Percentiles rank a stretch among this genome's conserved stretches.
Conservation (phyloP, 2,888 invertebrate species). For the Morpho achilles region DNA sequence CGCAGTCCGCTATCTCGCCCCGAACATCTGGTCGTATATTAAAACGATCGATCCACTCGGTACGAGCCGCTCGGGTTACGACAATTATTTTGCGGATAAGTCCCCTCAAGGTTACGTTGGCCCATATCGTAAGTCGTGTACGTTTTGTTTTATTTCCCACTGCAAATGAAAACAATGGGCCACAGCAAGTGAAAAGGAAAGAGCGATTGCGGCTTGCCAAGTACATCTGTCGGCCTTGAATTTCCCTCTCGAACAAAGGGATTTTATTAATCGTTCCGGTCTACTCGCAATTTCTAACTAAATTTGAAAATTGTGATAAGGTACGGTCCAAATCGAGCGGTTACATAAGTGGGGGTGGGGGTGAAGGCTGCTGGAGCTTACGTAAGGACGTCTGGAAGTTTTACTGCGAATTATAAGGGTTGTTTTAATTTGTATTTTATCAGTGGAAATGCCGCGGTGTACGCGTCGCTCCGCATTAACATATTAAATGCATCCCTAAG, state of each 20-base stretch:
- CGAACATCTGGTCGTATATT: too few species aligned
- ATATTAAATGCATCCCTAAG: constrained; percentile 28
- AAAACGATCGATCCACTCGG: too few species aligned
- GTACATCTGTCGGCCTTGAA: constrained; percentile 3
- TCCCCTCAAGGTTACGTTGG: constrained; percentile 16
- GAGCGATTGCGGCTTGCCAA: constrained; percentile 9
- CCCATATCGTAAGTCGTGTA: constrained; percentile 16
- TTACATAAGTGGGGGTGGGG: constrained; percentile 69
- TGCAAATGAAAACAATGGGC: constrained; percentile 16
- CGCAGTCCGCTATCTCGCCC: too few species aligned
- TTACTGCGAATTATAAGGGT: constrained; percentile 29
- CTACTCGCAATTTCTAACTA: constrained; percentile 5
- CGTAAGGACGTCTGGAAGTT: constrained; percentile 58
- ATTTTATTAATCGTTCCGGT: not conserved
- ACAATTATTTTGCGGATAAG: constrained; percentile 13
- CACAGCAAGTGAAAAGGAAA: constrained; percentile 9
- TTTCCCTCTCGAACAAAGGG: constrained; percentile 5
- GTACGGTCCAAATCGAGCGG: constrained; percentile 45
- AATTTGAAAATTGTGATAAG: constrained; percentile 33
- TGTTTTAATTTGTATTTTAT: constrained; percentile 36
- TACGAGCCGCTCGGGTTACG: constrained; percentile 7
- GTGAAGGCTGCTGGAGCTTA: constrained; percentile 53
- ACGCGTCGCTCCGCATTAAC: constrained; percentile 27
- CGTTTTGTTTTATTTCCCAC: constrained; percentile 11
- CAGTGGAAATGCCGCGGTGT: constrained; percentile 6